A percentile compares a stretch with the other conserved stretches of the same genome.
Conservation (phyloP, 1,140 invertebrate genomes). For the Drosophila repletoides region DNA sequence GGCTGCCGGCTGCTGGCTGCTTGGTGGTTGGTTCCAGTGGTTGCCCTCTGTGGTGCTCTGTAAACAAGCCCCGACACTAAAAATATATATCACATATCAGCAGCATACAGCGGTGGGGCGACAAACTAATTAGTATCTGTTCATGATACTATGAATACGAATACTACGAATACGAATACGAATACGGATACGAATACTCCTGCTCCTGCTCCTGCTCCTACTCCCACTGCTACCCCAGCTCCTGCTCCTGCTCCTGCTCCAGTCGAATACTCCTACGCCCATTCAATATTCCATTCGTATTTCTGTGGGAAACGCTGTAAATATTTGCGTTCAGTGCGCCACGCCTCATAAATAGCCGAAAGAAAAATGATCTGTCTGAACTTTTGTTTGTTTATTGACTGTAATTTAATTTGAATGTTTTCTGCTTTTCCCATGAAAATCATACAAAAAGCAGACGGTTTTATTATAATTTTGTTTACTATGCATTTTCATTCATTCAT, state of each 20-base stretch:
- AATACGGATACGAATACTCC: too few relatives aligned
- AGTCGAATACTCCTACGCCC: not conserved
- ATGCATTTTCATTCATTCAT: too few relatives aligned
- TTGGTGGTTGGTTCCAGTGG: not conserved
- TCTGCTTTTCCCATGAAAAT: conserved; percentile 35
- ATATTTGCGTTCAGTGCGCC: conserved; percentile 22
- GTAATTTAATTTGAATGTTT: not conserved
- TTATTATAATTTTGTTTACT: too few relatives aligned
- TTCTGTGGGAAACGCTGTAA: conserved; percentile 31
- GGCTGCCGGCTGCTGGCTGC: conserved; percentile 5
- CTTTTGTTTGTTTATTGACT: not conserved
- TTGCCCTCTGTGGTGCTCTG: conserved; percentile 23
- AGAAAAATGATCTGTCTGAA: conserved; percentile 26
- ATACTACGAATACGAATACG: too few relatives aligned
- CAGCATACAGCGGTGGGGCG: conserved; percentile 8
- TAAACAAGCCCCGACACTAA: conserved; percentile 67
- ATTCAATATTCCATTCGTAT: conserved; percentile 1
- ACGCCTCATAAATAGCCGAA: conserved; percentile 21
- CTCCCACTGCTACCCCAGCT: too few relatives aligned
- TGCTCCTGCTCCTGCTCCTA: too few relatives aligned
- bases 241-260: not conserved
- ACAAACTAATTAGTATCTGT: conserved; percentile 59
- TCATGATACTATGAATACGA: conserved; percentile 1
- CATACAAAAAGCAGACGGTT: too few relatives aligned
- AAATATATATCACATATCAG: conserved; percentile 75